These are phyloP conservation scores for Microchrysa polita DNA, from an alignment of 2,888 invertebrate genomes.

Conservation along the genomic window DNA sequence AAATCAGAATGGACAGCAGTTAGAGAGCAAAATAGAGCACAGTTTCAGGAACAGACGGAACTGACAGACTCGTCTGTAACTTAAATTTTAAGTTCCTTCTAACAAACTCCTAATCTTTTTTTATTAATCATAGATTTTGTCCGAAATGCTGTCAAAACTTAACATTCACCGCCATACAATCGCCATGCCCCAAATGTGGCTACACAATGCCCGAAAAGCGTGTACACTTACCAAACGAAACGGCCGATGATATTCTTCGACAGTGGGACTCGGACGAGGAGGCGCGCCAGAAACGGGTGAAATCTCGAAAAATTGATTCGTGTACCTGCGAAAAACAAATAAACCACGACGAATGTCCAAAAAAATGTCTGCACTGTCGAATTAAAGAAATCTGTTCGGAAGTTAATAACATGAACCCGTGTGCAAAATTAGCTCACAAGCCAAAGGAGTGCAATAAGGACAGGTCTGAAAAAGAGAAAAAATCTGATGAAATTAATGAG, in stretches of 20 bases:
- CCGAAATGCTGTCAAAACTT: slow-evolving; percentile 30
- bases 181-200: slow-evolving; percentile 31
- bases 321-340: slow-evolving; percentile 22
- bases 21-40: no score
- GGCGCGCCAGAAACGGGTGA: background rate
- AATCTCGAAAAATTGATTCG: slow-evolving; percentile 20
- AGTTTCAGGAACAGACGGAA: no score
- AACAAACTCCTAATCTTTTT: no score
- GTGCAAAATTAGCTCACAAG: background rate
- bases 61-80: no score
- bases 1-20: no score
- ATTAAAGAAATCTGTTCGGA: slow-evolving; percentile 12
- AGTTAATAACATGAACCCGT: background rate
- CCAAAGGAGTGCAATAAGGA: background rate
- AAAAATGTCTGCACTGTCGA: slow-evolving; percentile 30
- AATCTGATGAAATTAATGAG: slow-evolving; percentile 6
- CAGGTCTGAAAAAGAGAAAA: background rate
- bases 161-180: background rate
- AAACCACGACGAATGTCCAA: background rate
- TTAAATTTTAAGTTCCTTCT: no score
- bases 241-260: slow-evolving; percentile 16
- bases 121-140: slow-evolving; percentile 34
- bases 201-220: background rate
- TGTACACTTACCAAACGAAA: background rate
- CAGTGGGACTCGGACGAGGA: slow-evolving; percentile 32